phyloP scores from a whole-genome alignment of 2,888 invertebrate species.

The Bimastos eiseni region DNA sequence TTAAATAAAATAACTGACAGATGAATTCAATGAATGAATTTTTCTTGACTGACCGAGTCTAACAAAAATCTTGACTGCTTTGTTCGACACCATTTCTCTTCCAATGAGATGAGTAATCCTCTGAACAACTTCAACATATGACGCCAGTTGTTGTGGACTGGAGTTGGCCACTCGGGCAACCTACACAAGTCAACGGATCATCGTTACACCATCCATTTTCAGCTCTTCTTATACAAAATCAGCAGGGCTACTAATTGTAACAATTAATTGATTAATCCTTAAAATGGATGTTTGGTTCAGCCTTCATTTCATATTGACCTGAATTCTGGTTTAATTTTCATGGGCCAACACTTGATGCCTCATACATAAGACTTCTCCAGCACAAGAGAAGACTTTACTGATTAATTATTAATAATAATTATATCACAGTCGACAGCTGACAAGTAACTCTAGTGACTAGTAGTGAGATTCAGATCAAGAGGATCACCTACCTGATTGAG shows the following conservation, averaged over 20 bases:
- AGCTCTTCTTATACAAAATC: too few relatives aligned
- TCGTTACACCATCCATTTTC: background rate
- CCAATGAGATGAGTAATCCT: constrained; percentile 1
- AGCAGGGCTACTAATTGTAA: too few relatives aligned
- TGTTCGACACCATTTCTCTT: constrained; percentile 25
- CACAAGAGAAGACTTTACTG: background rate
- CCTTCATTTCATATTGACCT: too few relatives aligned
- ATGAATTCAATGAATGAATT: background rate
- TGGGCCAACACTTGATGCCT: too few relatives aligned
- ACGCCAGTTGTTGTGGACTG: background rate
- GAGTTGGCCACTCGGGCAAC: constrained; percentile 26
- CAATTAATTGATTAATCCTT: too few relatives aligned
- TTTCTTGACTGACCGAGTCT: constrained; percentile 27
- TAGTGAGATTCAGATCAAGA: background rate
- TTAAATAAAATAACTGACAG: background rate
- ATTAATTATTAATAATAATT: background rate
- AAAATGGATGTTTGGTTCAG: too few relatives aligned
- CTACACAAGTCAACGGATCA: constrained; percentile 18
- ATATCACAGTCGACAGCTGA: background rate
- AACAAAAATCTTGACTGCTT: constrained; percentile 26
- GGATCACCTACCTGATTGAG: background rate
- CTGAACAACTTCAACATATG: background rate
- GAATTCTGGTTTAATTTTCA: too few relatives aligned
- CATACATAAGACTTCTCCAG: too few relatives aligned
- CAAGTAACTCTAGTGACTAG: background rate